Evolutionary conservation across 92 coral and sea anemone genomes (phyloP).

Genomic region (Scolanthus callimorphus): DNA sequence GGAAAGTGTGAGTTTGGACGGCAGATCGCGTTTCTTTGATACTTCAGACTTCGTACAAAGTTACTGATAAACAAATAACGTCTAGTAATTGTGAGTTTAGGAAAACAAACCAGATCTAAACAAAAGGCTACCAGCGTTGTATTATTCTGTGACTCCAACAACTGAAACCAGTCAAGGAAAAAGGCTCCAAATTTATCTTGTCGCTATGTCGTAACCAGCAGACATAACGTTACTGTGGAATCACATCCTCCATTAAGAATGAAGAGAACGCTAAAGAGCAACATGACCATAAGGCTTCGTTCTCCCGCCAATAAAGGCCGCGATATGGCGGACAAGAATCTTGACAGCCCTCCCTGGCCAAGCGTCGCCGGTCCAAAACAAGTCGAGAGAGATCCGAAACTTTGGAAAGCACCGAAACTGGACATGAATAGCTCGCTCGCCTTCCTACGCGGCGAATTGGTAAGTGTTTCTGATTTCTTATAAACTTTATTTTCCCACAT

Average conservation of each 20-base stretch:
- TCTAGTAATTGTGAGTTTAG: constrained; percentile 25
- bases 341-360: constrained; percentile 33
- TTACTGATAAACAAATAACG: constrained; percentile 30
- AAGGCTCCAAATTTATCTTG: no score
- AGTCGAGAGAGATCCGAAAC: constrained; percentile 27
- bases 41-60: no score
- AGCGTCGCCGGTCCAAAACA: constrained; percentile 37
- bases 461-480: no score
- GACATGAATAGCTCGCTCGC: constrained; percentile 58
- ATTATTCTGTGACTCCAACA: background rate
- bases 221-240: no score
- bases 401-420: constrained; percentile 11
- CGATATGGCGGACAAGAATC: constrained; percentile 18
- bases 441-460: constrained; percentile 53
- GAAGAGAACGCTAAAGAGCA: constrained; percentile 8
- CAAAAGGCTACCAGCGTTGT: background rate
- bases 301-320: background rate
- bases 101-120: constrained; percentile 21
- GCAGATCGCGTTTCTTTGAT: no score
- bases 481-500: no score
- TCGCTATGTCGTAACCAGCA: no score
- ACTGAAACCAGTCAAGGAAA: background rate
- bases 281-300: background rate
- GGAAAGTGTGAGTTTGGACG: no score
- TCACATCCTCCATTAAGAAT: background rate